Evolutionary conservation across 2,113 vertebrate genomes (phyloP).

Genomic region (Syrmaticus mikado): DNA sequence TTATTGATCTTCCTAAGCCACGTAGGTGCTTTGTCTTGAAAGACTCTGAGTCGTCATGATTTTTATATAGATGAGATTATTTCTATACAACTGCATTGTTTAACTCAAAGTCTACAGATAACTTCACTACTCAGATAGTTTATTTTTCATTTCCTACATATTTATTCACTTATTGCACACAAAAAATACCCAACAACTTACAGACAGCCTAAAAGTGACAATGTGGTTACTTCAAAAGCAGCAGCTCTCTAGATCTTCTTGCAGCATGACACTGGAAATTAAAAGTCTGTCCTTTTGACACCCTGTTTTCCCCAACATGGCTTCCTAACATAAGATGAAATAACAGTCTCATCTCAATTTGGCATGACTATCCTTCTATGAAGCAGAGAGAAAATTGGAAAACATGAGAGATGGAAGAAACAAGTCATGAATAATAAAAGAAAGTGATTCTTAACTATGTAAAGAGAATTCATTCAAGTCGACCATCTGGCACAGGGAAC

Average conservation of each 20-base stretch:
- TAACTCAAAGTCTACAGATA: not conserved
- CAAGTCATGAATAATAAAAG: constrained; percentile 66
- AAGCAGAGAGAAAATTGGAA: constrained; percentile 52
- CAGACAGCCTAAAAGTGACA: not conserved
- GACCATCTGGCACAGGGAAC: constrained; percentile 61
- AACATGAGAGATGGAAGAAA: constrained; percentile 62
- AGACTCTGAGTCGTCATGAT: not conserved
- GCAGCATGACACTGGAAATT: not conserved
- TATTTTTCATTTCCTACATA: constrained; percentile 6
- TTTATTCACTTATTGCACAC: not conserved
- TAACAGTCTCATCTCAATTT: constrained; percentile 26
- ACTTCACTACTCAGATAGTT: not conserved
- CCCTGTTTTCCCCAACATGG: not conserved
- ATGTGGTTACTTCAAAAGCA: not conserved
- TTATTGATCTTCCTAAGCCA: not conserved
- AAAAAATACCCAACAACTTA: not conserved
- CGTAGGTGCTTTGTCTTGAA: not conserved
- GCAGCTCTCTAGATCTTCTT: not conserved
- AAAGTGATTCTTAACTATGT: constrained; percentile 61
- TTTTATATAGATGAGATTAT: not conserved
- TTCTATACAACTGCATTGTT: not conserved
- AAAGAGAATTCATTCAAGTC: constrained; percentile 67
- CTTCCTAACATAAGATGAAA: constrained; percentile 10
- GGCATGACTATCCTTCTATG: not conserved
- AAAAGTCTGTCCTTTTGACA: constrained; percentile 8